Evolutionary conservation across 1,140 invertebrate genomes (phyloP), one percentile per base, ranked within the genome.

Genomic region (Conus betulinus): DNA sequence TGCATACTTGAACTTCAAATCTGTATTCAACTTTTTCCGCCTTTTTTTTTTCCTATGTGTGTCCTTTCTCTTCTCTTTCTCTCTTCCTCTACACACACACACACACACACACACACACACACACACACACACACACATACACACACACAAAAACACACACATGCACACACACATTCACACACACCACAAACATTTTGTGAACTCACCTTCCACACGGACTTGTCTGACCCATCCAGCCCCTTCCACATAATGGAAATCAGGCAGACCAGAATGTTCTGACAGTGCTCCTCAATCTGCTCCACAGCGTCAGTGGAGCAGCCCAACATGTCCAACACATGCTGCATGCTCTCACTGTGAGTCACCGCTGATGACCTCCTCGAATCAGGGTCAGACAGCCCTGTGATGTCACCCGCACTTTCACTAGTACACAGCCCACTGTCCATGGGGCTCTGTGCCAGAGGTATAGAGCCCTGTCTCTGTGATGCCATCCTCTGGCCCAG

Each of bases 211-310:
- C 97, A 97, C 67, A 96, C 95, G 27, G 96, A 94, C 84, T 95
- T 95, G 92, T 95, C 95, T 86, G 96, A 96, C 71, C 96, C 96
- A 84, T 96, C 95, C 39, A 97, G 95, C 51, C 97, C 97, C 90
- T 96, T 95, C 97, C 96, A 97, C 92, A 97, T 96, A 1, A 97
- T 94, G 13, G 96, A 96, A 87, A 96, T 96, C 10, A 97, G 91
- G 81, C 96, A 95, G 90, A 96, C 96, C 0, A 96, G 95, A 3
- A 97, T 95, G 55, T 96, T 94, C 91, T 96, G 96, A 84, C 96
- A 96, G 83, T 97, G 91, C 91, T 97, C 96, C 82, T 95, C 94
- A 2, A 91, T 96, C 95, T 94, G 96, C 95, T 93, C 94, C n/a
- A 93, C 82, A 23, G 90, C 88, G 39, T 94, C 92, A 57, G 84